These are phyloP conservation scores for Ctenicera cuprea DNA, from an alignment of 2,888 invertebrate genomes.

Conservation along the genomic window DNA sequence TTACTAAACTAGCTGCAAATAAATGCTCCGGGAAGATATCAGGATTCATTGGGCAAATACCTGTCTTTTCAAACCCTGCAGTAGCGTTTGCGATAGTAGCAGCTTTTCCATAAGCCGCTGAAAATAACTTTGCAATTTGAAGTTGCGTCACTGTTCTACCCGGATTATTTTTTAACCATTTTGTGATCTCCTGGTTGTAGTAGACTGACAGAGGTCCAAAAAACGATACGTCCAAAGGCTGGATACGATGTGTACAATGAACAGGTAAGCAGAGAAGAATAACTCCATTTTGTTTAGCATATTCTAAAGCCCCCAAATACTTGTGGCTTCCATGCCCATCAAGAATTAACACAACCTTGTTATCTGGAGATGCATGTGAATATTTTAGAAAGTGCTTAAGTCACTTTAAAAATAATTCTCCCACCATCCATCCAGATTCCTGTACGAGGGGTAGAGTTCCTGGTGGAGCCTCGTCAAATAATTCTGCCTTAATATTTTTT, in stretches of 20 bases:
- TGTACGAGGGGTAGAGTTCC: slow-evolving; percentile 57
- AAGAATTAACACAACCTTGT: slow-evolving; percentile 59
- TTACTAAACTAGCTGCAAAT: slow-evolving; percentile 25
- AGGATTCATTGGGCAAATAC: slow-evolving; percentile 24
- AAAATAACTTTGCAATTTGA: slow-evolving; percentile 31
- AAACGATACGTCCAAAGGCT: slow-evolving; percentile 39
- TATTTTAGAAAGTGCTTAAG: slow-evolving; percentile 54
- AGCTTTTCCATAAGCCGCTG: slow-evolving; percentile 31
- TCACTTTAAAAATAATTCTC: slow-evolving; percentile 52
- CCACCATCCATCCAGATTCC: slow-evolving; percentile 26
- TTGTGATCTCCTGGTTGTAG: slow-evolving; percentile 28
- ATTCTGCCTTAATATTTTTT: slow-evolving; percentile 57
- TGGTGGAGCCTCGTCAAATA: slow-evolving; percentile 64
- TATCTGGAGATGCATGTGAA: slow-evolving; percentile 21
- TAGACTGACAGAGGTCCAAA: slow-evolving; percentile 16
- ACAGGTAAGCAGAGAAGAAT: slow-evolving; percentile 44
- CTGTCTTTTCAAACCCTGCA: slow-evolving; percentile 29
- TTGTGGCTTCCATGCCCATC: slow-evolving; percentile 61
- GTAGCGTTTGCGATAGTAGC: slow-evolving; percentile 29
- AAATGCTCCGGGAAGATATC: no score
- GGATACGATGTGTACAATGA: slow-evolving; percentile 32
- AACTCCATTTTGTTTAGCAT: slow-evolving; percentile 65
- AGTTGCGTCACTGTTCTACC: slow-evolving; percentile 19
- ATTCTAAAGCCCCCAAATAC: slow-evolving; percentile 55
- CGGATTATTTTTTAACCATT: slow-evolving; percentile 28